Percentiles rank a stretch among this genome's conserved stretches.
These are phyloP conservation scores for Delia radicum DNA, from an alignment of 1,140 invertebrate genomes.

Conservation along the genomic window DNA sequence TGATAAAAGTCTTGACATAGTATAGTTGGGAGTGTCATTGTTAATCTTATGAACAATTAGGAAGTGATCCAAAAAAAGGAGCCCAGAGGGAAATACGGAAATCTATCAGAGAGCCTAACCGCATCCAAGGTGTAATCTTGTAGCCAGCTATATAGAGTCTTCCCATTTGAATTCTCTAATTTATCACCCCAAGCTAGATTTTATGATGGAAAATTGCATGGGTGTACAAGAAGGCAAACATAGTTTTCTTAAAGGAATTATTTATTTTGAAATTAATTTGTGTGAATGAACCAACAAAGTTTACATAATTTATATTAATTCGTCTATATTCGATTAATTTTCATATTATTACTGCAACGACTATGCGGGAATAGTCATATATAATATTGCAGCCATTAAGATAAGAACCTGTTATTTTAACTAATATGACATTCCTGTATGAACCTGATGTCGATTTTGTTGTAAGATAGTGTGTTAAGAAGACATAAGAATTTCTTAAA, in stretches of 20 bases:
- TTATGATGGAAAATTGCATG: slow-evolving; percentile 1
- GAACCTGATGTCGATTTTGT: not conserved
- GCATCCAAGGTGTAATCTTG: not conserved
- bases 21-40: not conserved
- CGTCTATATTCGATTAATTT: not conserved
- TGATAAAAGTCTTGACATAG: not conserved
- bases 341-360: not conserved
- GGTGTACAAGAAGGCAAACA: not conserved
- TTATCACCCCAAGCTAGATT: not conserved
- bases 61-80: not conserved
- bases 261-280: not conserved
- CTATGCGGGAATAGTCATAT: not conserved
- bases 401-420: not conserved
- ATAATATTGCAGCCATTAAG: not conserved
- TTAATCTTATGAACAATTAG: not conserved
- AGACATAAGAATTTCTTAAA: not conserved
- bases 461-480: not conserved
- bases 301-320: not conserved
- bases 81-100: slow-evolving; percentile 1
- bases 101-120: not conserved
- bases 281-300: not conserved
- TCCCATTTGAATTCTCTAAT: not conserved
- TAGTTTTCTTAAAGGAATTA: not conserved
- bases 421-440: not conserved
- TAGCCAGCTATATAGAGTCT: not conserved